A percentile compares a stretch with the other conserved stretches of the same genome.
These are phyloP conservation scores for Eurystomus gularis DNA, from an alignment of 2,113 vertebrate genomes.

Conservation along the genomic window DNA sequence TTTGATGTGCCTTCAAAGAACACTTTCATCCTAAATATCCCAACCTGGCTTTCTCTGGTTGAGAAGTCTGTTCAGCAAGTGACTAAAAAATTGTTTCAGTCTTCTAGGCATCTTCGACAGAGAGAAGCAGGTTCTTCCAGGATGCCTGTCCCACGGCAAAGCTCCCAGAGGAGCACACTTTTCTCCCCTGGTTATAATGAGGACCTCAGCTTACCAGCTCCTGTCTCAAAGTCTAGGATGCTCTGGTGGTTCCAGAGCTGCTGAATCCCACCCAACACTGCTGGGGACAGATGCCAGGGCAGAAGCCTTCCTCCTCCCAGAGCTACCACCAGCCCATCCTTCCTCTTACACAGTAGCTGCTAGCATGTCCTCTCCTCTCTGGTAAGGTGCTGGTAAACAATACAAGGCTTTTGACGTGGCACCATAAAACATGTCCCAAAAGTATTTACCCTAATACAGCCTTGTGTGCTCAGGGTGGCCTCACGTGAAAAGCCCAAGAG, in stretches of 20 bases:
- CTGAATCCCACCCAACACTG: not conserved
- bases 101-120: not conserved
- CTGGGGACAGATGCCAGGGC: not conserved
- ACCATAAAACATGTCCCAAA: slow-evolving; percentile 7
- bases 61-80: not conserved
- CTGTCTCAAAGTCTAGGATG: not conserved
- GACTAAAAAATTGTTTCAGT: not conserved
- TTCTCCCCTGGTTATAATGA: not conserved
- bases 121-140: not conserved
- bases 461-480: not conserved
- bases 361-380: not conserved
- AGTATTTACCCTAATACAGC: slow-evolving; percentile 25
- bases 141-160: not conserved
- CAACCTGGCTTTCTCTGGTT: not conserved
- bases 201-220: not conserved
- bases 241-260: not conserved
- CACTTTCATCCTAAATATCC: not conserved
- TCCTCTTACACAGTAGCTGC: not conserved
- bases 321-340: not conserved
- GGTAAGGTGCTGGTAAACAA: not conserved
- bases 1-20: not conserved
- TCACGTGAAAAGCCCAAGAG: not conserved
- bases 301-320: not conserved
- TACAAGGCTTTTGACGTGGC: not conserved
- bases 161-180: not conserved